phyloP scores from a whole-genome alignment of 2,888 invertebrate species.

The Drosophila peninsularis region DNA sequence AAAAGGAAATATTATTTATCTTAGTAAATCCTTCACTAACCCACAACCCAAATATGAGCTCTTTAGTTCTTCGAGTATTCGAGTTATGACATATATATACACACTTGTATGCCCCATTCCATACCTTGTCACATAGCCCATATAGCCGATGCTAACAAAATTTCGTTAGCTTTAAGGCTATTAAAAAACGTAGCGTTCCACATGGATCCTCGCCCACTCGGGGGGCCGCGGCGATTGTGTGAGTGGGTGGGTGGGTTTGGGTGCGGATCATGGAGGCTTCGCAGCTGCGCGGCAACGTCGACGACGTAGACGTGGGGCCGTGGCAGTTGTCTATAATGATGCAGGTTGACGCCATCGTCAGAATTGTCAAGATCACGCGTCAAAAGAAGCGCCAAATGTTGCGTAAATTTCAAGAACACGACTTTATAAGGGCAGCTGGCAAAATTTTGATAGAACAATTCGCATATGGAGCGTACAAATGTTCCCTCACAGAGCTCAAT shows the following conservation, averaged over 20 bases:
- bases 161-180: not conserved
- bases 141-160: not conserved
- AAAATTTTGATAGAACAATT: constrained; percentile 28
- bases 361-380: constrained; percentile 63
- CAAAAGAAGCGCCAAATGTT: constrained; percentile 77
- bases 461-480: constrained; percentile 47
- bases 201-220: constrained; percentile 43
- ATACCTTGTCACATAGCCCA: not conserved
- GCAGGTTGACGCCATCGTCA: constrained; percentile 72
- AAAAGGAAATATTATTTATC: not conserved
- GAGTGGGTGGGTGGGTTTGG: constrained; percentile 12
- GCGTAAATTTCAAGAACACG: constrained; percentile 77
- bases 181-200: constrained; percentile 20
- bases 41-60: not conserved
- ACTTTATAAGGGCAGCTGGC: constrained; percentile 52
- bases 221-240: constrained; percentile 48
- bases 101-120: not conserved
- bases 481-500: constrained; percentile 13
- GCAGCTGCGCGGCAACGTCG: not conserved
- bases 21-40: not conserved
- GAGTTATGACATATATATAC: not conserved
- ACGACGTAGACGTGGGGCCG: constrained; percentile 5
- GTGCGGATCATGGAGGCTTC: constrained; percentile 6
- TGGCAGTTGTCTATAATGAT: constrained; percentile 19
- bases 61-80: not conserved